Evolutionary conservation across 2,888 invertebrate genomes (phyloP), one percentile per base, ranked within the genome.

Genomic region (Sphecodes monilicornis): DNA sequence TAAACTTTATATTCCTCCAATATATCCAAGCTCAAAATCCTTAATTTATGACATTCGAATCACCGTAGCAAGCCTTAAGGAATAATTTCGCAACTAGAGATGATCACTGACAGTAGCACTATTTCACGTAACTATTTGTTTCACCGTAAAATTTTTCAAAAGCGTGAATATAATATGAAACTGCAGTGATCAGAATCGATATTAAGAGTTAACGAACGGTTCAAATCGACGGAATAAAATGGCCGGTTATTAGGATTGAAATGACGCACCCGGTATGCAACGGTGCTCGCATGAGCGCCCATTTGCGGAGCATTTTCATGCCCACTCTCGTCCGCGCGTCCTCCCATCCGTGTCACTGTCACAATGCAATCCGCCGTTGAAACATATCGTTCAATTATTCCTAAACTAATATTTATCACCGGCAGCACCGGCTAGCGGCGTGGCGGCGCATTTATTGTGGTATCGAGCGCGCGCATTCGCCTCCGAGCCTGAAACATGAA

Each of bases 361-460:
- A 81, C 83, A 75, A 76, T 79, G 81, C 83, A 79, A 89, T 79
- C 78, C 78, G 84, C 80, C 82, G 78, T 82, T 76, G 86, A 81
- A 87, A 86, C 82, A 76, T 78, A 80, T 78, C 80, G 81, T 80
- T 83, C 83, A 85, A 88, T 90, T 88, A 88, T 89, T 86, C 82
- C 82, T 84, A 80, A 89, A 83, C 87, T 87, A 87, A 89, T 88
- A 90, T 90, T 89, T 89, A 87, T 90, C 80, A 86, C 79, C 77
- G 70, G 22, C 75, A 70, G 69, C 66, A 68, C 36, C 68, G 54
- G 36, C 78, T 57, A 39, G 57, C 16, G 60, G 76, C 74, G 57
- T 11, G 60, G 76, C 74, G 60, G 22, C 39, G 29, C 70, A 46
- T 79, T 80, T 77, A 77, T 85, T 76, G 76, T 60, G 32, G 46